These are phyloP conservation scores for Anoplius nigerrimus DNA, from an alignment of 2,888 invertebrate species.

Conservation along the genomic window DNA sequence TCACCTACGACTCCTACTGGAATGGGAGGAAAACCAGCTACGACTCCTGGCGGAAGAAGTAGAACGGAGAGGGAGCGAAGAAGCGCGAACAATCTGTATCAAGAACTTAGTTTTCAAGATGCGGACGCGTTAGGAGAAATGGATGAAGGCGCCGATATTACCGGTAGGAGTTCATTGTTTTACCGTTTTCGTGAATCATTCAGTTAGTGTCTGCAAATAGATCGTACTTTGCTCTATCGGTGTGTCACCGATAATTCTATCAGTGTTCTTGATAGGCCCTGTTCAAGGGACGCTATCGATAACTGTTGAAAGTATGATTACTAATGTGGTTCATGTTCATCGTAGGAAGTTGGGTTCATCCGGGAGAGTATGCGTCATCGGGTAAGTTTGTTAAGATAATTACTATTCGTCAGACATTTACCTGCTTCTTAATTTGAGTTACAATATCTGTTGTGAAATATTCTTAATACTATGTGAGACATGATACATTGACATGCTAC, in stretches of 20 bases:
- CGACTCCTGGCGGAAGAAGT: constrained; percentile 76
- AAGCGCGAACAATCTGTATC: constrained; percentile 92
- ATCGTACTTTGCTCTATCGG: no score
- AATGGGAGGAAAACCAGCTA: constrained; percentile 73
- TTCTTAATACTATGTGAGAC: no score
- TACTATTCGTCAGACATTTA: constrained; percentile 34
- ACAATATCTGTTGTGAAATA: no score
- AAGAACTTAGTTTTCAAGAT: constrained; percentile 95
- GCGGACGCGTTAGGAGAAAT: constrained; percentile 88
- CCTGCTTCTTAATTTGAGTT: constrained; percentile 29
- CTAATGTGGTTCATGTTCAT: constrained; percentile 35
- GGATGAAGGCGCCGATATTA: constrained; percentile 93
- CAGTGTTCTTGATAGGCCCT: neutral
- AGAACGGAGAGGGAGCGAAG: constrained; percentile 91
- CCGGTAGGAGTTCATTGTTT: constrained; percentile 80
- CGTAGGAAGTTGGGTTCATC: constrained; percentile 97
- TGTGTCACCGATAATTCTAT: no score
- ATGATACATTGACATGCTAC: no score
- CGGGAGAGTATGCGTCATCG: constrained; percentile 99
- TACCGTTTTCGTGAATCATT: neutral
- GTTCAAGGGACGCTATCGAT: neutral
- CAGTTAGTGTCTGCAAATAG: neutral
- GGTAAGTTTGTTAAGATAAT: constrained; percentile 80
- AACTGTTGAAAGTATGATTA: constrained; percentile 10
- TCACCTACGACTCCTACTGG: constrained; percentile 71